These are phyloP conservation scores for Elysia crispata DNA, from an alignment of 2,888 invertebrate species.

Conservation along the genomic window DNA sequence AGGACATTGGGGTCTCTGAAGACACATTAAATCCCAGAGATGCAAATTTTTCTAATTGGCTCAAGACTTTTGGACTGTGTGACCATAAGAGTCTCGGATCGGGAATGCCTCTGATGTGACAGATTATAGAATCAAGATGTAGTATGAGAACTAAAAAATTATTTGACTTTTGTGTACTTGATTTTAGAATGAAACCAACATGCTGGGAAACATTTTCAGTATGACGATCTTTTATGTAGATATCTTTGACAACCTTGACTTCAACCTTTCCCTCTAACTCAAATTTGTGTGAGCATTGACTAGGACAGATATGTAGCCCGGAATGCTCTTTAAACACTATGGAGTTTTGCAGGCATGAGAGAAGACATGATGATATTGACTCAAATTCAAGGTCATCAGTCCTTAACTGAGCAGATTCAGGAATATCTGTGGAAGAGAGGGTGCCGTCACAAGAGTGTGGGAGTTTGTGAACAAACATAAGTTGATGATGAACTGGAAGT, in stretches of 20 bases:
- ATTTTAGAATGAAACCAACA: too few relatives aligned
- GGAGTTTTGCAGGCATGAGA: background rate
- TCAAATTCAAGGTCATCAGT: background rate
- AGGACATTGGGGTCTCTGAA: background rate
- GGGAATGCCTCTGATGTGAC: slow-evolving; percentile 11
- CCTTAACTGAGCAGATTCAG: background rate
- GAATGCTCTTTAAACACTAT: background rate
- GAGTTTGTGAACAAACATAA: slow-evolving; percentile 41
- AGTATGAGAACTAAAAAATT: slow-evolving; percentile 1
- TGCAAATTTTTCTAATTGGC: too few relatives aligned
- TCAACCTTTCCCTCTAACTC: too few relatives aligned
- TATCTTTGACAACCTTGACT: too few relatives aligned
- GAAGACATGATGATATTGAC: background rate
- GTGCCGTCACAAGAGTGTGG: too few relatives aligned
- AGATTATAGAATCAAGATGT: slow-evolving; percentile 24
- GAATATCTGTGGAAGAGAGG: background rate
- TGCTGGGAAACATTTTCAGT: too few relatives aligned
- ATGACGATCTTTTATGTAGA: too few relatives aligned
- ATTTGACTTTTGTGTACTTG: too few relatives aligned
- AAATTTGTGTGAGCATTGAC: too few relatives aligned
- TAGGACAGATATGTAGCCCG: too few relatives aligned
- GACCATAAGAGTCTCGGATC: slow-evolving; percentile 41
- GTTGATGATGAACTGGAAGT: slow-evolving; percentile 50
- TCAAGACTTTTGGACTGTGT: slow-evolving; percentile 11
- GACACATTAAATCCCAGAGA: background rate